Conservation (phyloP, 1,140 invertebrate genomes). For the Sweltsa coloradensis region DNA sequence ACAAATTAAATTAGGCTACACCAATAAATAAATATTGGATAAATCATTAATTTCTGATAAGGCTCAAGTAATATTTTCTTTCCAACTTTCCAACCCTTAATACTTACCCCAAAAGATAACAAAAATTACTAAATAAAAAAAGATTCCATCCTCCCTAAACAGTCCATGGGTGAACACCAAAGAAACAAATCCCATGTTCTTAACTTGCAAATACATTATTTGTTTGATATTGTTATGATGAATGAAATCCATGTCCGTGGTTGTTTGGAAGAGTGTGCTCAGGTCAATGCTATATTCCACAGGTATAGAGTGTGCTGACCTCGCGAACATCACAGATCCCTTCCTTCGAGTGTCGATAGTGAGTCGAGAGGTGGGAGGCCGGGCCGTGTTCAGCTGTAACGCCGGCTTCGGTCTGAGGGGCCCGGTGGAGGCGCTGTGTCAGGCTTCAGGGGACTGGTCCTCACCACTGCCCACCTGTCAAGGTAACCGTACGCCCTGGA, state of each 20-base stretch:
- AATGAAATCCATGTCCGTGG: too few relatives aligned
- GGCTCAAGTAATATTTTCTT: too few relatives aligned
- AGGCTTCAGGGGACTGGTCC: conserved; percentile 68
- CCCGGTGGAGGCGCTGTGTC: conserved; percentile 57
- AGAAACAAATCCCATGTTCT: too few relatives aligned
- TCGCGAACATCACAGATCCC: conserved; percentile 34
- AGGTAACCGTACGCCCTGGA: too few relatives aligned
- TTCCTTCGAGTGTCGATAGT: conserved; percentile 53
- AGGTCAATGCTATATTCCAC: conserved; percentile 2
- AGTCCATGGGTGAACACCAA: too few relatives aligned
- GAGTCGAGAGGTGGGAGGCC: conserved; percentile 60
- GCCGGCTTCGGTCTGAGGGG: conserved; percentile 67
- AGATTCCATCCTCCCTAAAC: too few relatives aligned
- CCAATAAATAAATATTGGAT: too few relatives aligned
- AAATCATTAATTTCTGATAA: too few relatives aligned
- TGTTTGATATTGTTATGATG: background rate
- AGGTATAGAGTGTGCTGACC: conserved; percentile 65
- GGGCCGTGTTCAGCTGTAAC: conserved; percentile 65
- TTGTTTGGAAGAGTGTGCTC: background rate
- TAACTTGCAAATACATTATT: conserved; percentile 5
- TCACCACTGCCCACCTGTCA: conserved; percentile 55
- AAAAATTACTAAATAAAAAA: too few relatives aligned
- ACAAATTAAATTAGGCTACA: too few relatives aligned
- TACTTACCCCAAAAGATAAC: too few relatives aligned
- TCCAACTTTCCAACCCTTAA: too few relatives aligned